Evolutionary conservation across 2,888 invertebrate genomes (phyloP).

Genomic region (Acronicta leporina): DNA sequence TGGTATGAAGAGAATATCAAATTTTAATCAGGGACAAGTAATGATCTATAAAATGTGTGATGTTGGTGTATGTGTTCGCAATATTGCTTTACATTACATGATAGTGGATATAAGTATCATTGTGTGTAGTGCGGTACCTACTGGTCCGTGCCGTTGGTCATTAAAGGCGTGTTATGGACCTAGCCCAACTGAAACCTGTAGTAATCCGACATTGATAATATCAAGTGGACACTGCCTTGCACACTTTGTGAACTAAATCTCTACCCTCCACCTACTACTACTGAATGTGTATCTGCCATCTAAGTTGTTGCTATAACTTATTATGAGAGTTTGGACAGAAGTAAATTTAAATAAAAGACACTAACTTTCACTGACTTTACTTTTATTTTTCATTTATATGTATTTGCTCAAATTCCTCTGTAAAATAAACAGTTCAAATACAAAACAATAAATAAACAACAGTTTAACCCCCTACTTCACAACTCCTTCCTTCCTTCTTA

Average conservation of each 20-base stretch:
- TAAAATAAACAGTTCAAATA: not conserved
- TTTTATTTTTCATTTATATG: slow-evolving; percentile 10
- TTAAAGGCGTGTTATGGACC: too few species aligned
- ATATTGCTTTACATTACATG: slow-evolving; percentile 15
- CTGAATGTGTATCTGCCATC: too few species aligned
- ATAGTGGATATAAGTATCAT: slow-evolving; percentile 14
- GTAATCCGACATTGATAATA: slow-evolving; percentile 4
- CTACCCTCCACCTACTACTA: too few species aligned
- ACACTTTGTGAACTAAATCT: not conserved
- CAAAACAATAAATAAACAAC: too few species aligned
- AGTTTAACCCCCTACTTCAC: too few species aligned
- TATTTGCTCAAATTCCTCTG: slow-evolving; percentile 31
- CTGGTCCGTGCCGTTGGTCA: too few species aligned
- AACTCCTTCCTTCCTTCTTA: too few species aligned
- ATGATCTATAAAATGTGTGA: slow-evolving; percentile 45
- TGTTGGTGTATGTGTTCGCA: slow-evolving; percentile 31
- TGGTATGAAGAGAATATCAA: slow-evolving; percentile 31
- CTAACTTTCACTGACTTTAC: too few species aligned
- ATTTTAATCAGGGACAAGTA: slow-evolving; percentile 43
- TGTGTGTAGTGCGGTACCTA: not conserved
- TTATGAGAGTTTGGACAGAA: not conserved
- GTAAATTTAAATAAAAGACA: not conserved
- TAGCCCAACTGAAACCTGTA: not conserved
- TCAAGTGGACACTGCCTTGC: not conserved
- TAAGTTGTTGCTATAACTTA: not conserved